Base-by-base conservation (phyloP, 2,797 vertebrate species). In the Macrochelys suwanniensis region DNA sequence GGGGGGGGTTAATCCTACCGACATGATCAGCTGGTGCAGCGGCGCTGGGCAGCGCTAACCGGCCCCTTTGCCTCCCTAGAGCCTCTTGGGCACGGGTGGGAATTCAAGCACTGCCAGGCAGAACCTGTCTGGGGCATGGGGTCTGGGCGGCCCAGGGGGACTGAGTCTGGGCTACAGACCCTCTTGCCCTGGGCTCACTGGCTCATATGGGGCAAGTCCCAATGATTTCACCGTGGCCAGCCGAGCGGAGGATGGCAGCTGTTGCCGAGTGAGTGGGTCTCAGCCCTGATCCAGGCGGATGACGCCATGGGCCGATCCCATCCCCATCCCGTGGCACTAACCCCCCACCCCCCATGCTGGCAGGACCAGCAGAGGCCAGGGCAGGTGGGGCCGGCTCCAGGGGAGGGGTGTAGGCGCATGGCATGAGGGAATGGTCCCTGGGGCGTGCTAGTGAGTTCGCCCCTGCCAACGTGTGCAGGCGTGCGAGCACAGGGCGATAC, bases 21-120 rank as follows among this genome's bases (percentile, higher is more conserved):
- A 80, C 61, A 95, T 37, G 51, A 59, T 77, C 89, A 81, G 94
- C 87, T 95, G 94, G 90, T 49, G 2, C 31, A 51, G 31, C 51
- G 15, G 17, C 3, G 19, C 33, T 6, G 19, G 9, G n/a, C 33
- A 74, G 7, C 25, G 10, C 65, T 21, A 21, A 19, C n/a, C 11
- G n/a, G n/a, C 65, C 65, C n/a, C n/a, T 68, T 17, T 65, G 61
- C 61, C 61, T 57, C 56, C 56, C 56, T 11, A 56, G 10, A 25
- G 54, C 54, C 54, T 65, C 61, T n/a, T n/a, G 33, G 61, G 61
- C 33, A 21, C 8, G 8, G 33, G 61, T 61, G 8, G 16, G 10
- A 65, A 65, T 65, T 37, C 33, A 8, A 9, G 17, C 65, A 4
- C 5, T 37, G 65, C n/a, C n/a, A 68, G 17, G 57, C 57, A 28